These are phyloP conservation scores for Holacanthella duospinosa DNA, from an alignment of 2,888 invertebrate genomes.

Conservation along the genomic window DNA sequence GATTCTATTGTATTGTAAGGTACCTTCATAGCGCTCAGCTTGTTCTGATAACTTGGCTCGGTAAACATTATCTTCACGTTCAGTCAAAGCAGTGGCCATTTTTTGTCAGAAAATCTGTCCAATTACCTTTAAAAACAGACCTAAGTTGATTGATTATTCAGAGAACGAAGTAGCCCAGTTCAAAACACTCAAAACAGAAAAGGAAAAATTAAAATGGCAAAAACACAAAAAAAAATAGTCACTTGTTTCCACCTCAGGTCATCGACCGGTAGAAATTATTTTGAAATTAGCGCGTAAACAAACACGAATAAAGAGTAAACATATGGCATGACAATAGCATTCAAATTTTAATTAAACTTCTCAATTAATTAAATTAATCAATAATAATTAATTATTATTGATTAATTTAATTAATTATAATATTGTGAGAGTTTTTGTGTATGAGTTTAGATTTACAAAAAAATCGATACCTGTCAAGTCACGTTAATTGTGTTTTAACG, in stretches of 20 bases:
- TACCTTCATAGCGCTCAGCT: slow-evolving; percentile 95
- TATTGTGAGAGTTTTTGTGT: no score
- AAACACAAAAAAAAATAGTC: not conserved
- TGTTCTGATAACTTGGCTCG: slow-evolving; percentile 98
- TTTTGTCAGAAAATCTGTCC: not conserved
- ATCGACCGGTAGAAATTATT: not conserved
- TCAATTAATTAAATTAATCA: no score
- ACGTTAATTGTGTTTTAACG: no score
- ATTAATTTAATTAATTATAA: no score
- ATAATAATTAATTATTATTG: no score
- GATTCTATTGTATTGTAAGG: not conserved
- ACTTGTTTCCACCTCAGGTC: not conserved
- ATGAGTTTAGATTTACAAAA: no score
- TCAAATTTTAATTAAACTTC: no score
- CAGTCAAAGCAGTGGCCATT: slow-evolving; percentile 47
- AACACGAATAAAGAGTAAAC: no score
- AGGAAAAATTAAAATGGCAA: not conserved
- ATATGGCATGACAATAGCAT: no score
- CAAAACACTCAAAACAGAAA: not conserved
- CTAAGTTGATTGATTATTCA: not conserved
- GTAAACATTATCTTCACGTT: slow-evolving; percentile 97
- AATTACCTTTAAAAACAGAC: not conserved
- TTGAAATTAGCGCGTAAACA: no score
- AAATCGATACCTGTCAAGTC: no score
- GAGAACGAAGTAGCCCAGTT: not conserved